Percentiles rank a stretch among this genome's conserved stretches.
These are phyloP conservation scores for Sphecodes monilicornis DNA, from an alignment of 2,888 invertebrate species.

Conservation along the genomic window DNA sequence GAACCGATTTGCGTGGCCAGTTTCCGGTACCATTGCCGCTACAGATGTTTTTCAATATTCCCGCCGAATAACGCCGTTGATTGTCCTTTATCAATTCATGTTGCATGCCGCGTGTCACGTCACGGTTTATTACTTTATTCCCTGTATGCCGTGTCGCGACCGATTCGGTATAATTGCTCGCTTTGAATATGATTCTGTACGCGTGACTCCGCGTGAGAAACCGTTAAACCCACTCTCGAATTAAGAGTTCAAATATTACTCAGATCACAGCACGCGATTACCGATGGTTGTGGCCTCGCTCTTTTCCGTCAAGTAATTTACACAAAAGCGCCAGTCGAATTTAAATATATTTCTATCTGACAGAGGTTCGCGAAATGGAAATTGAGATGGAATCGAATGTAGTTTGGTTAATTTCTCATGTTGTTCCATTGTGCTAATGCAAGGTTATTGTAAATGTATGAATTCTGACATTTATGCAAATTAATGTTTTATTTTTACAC, in stretches of 20 bases:
- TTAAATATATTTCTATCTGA: not conserved
- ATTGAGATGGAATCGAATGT: not conserved
- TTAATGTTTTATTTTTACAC: not conserved
- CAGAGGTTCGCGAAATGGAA: not conserved
- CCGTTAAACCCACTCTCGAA: constrained; percentile 2
- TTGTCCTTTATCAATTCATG: constrained; percentile 15
- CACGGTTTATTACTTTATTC: constrained; percentile 37
- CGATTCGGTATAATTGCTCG: constrained; percentile 5
- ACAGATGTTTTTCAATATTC: constrained; percentile 36
- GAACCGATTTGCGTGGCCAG: constrained; percentile 27
- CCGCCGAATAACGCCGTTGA: constrained; percentile 36
- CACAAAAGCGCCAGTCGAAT: not conserved
- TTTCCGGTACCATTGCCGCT: not conserved
- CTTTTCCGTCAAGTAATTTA: not conserved
- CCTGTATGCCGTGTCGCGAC: not conserved
- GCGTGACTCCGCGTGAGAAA: not conserved
- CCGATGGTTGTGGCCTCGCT: not conserved
- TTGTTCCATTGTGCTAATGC: not conserved
- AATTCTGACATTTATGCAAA: not conserved
- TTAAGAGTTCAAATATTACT: not conserved
- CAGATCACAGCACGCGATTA: not conserved
- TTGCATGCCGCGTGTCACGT: no score
- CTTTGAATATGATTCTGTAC: not conserved
- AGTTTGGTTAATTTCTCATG: not conserved
- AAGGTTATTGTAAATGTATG: not conserved